These are phyloP conservation scores for Avahi laniger DNA, from an alignment of 2,797 vertebrate genomes.

Conservation along the genomic window DNA sequence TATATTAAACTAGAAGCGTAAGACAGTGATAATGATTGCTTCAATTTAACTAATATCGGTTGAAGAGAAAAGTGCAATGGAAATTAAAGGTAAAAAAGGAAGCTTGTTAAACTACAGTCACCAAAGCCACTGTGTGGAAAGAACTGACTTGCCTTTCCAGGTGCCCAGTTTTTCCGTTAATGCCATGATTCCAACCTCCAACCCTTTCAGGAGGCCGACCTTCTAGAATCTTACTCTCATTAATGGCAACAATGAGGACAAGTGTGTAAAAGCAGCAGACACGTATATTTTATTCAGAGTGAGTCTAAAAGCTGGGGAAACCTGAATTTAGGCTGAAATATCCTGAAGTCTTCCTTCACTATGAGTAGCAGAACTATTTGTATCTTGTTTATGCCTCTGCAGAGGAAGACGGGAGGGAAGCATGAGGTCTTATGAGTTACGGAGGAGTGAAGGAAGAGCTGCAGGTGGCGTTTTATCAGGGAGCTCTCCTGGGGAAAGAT, in stretches of 20 bases:
- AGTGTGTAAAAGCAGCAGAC: background rate
- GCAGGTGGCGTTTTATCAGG: background rate
- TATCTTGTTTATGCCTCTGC: background rate
- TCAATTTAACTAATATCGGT: background rate
- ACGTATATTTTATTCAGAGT: background rate
- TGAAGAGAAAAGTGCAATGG: background rate
- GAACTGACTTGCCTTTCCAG: background rate
- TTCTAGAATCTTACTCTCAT: background rate
- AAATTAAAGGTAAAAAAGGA: constrained; percentile 15
- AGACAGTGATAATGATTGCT: constrained; percentile 20
- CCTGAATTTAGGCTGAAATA: background rate
- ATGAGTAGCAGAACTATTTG: background rate
- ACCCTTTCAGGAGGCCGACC: background rate
- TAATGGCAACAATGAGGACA: background rate
- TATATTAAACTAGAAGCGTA: constrained; percentile 25
- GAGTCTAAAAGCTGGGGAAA: background rate
- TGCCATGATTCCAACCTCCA: background rate
- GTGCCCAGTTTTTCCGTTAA: background rate
- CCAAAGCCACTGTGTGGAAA: background rate
- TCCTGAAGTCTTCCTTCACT: background rate
- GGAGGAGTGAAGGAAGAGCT: background rate
- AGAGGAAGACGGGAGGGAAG: background rate
- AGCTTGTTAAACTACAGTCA: background rate
- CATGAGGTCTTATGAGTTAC: background rate
- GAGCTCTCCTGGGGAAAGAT: background rate